A percentile compares a stretch with the other conserved stretches of the same genome.
These are phyloP conservation scores for Microctenopoma stevenorrisi DNA, from an alignment of 2,797 vertebrate species.

Conservation along the genomic window DNA sequence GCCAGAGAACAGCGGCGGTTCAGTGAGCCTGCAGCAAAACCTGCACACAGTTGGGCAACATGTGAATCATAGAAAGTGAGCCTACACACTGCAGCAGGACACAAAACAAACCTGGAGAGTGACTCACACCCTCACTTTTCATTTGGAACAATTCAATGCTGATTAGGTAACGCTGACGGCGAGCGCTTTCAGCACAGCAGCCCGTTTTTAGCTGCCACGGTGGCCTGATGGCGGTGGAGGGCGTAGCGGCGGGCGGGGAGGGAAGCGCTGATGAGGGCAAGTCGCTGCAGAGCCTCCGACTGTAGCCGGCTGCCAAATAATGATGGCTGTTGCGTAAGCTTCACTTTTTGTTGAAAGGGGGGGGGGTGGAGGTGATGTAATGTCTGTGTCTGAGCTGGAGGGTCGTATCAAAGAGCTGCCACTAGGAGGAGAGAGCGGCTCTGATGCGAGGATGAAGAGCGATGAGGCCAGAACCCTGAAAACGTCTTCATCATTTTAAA, in stretches of 20 bases:
- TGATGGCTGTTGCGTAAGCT: constrained; percentile 61
- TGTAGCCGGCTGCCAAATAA: constrained; percentile 48
- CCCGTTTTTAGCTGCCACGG: constrained; percentile 55
- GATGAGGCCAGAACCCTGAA: constrained; percentile 3
- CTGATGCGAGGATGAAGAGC: constrained; percentile 19
- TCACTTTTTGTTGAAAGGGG: constrained; percentile 14
- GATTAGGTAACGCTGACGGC: constrained; percentile 63
- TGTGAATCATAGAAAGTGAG: constrained; percentile 62
- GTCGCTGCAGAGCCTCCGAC: constrained; percentile 40
- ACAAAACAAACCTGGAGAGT: constrained; percentile 52
- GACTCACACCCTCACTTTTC: constrained; percentile 63
- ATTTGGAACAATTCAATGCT: constrained; percentile 62
- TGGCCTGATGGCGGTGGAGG: constrained; percentile 47
- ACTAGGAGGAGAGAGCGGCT: constrained; percentile 74
- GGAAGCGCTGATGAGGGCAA: constrained; percentile 53
- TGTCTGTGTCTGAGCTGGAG: constrained; percentile 65
- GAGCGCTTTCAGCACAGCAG: constrained; percentile 36
- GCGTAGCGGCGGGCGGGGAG: constrained; percentile 19
- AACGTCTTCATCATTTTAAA: background rate
- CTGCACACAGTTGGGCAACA: constrained; percentile 33
- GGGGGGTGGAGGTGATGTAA: constrained; percentile 69
- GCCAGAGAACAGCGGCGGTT: constrained; percentile 38
- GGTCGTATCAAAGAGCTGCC: constrained; percentile 52
- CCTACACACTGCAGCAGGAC: constrained; percentile 56
- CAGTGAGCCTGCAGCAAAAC: constrained; percentile 46